Evolutionary conservation across 2,888 invertebrate species (phyloP), one percentile per base, ranked within the genome.

Genomic region (Alcis repandata): DNA sequence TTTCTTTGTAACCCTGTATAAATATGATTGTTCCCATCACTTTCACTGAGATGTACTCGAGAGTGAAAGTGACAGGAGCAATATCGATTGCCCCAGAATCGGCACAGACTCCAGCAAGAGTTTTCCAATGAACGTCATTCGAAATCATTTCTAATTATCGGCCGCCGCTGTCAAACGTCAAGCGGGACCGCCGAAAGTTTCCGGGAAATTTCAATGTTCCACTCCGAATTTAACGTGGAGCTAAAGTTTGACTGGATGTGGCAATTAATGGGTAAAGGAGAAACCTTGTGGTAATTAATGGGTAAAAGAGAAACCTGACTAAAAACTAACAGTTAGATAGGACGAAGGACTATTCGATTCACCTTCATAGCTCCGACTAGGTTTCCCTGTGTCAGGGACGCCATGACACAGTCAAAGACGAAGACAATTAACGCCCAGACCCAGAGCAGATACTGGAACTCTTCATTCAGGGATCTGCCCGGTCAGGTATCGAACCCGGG

Each of bases 111-210:
- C n/a, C 48, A n/a, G n/a, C n/a, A 11, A 17, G n/a, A 32, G 22
- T 38, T 52, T 33, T 57, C 59, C 64, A 67, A 54, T 70, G 71
- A 76, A 72, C 68, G 70, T 65, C 76, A 65, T 70, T 63, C 54
- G 53, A 77, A 80, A 83, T 79, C 74, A 75, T 72, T 79, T 82
- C 82, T 82, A 84, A 84, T 84, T 80, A 81, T 78, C 65, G 60
- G 67, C 75, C 72, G 65, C 70, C 60, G 70, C 78, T 77, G 83
- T 82, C 83, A 78, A 76, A 82, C 72, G 75, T 79, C 78, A 73
- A 53, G 19, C 53, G 56, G 64, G 49, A 64, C 64, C 60, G 68
- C 49, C 72, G 72, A 77, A 79, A 79, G 75, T 77, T 75, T 69
- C 74, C 70, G 67, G 76, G 71, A 79, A 82, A 81, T 80, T 82